Conservation (phyloP, 2,888 invertebrate species). For the Pogonocherus hispidulus region DNA sequence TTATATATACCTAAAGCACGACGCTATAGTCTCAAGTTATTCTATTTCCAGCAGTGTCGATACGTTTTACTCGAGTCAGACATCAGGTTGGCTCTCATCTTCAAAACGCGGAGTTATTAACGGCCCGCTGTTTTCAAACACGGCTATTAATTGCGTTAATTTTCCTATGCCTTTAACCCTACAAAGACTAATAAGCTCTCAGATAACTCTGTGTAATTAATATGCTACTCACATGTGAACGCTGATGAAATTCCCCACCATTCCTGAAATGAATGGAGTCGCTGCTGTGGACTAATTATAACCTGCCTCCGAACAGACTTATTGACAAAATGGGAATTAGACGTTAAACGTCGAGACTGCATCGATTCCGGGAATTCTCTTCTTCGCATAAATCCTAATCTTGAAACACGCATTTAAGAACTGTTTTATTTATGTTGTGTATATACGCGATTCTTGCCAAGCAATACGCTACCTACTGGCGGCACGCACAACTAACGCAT, state of each 20-base stretch:
- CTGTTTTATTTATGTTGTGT: too few species aligned
- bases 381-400: too few species aligned
- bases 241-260: constrained; percentile 6
- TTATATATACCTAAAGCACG: too few species aligned
- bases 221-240: constrained; percentile 24
- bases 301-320: constrained; percentile 7
- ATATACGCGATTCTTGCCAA: too few species aligned
- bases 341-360: background rate
- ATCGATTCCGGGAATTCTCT: background rate
- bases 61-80: too few species aligned
- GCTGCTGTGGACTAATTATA: constrained; percentile 20
- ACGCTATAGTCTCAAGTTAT: too few species aligned
- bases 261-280: constrained; percentile 14
- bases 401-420: too few species aligned
- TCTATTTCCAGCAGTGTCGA: too few species aligned
- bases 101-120: background rate
- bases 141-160: constrained; percentile 19
- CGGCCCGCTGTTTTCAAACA: background rate
- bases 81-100: background rate
- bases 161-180: background rate
- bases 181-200: constrained; percentile 25
- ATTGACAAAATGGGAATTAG: constrained; percentile 19
- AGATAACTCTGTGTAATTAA: constrained; percentile 15
- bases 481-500: too few species aligned
- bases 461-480: too few species aligned